A percentile compares a stretch with the other conserved stretches of the same genome.
Evolutionary conservation across 1,140 invertebrate genomes (phyloP).

Genomic region (Diprion similis): DNA sequence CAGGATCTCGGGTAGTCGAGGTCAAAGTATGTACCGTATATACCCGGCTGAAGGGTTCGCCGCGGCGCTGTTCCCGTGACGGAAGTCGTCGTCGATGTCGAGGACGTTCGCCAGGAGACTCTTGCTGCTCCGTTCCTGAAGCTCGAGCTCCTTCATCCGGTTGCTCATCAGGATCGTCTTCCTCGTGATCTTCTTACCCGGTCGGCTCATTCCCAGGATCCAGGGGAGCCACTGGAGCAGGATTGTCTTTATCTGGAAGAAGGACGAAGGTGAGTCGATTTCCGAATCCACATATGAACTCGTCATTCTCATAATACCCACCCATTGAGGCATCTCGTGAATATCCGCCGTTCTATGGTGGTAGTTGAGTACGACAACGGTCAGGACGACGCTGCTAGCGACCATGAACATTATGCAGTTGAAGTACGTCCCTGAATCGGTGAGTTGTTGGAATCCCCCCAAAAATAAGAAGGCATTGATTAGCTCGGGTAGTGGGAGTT

Average conservation of each 20-base stretch:
- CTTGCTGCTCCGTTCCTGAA: conserved; percentile 91
- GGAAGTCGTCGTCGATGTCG: conserved; percentile 94
- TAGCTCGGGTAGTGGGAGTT: conserved; percentile 46
- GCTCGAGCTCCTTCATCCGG: conserved; percentile 88
- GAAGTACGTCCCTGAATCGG: conserved; percentile 92
- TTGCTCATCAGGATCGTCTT: conserved; percentile 89
- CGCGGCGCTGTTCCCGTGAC: conserved; percentile 63
- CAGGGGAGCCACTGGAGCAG: conserved; percentile 97
- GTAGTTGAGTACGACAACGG: conserved; percentile 97
- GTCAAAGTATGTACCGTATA: conserved; percentile 16
- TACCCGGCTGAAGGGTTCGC: conserved; percentile 49
- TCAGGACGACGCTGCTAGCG: conserved; percentile 96
- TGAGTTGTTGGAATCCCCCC: conserved; percentile 42
- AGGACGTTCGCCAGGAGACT: conserved; percentile 92
- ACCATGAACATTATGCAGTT: conserved; percentile 99
- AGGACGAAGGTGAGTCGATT: not conserved
- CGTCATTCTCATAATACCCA: conserved; percentile 66
- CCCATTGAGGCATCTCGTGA: conserved; percentile 96
- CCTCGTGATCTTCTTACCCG: conserved; percentile 91
- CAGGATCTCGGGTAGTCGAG: too few relatives aligned
- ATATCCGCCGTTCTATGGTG: conserved; percentile 97
- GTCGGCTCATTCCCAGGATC: conserved; percentile 92
- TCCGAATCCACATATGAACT: conserved; percentile 2
- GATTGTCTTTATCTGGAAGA: conserved; percentile 82
- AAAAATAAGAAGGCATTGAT: conserved; percentile 44